These are phyloP conservation scores for Tachystola acroxantha DNA, from an alignment of 2,888 invertebrate species.

Conservation along the genomic window DNA sequence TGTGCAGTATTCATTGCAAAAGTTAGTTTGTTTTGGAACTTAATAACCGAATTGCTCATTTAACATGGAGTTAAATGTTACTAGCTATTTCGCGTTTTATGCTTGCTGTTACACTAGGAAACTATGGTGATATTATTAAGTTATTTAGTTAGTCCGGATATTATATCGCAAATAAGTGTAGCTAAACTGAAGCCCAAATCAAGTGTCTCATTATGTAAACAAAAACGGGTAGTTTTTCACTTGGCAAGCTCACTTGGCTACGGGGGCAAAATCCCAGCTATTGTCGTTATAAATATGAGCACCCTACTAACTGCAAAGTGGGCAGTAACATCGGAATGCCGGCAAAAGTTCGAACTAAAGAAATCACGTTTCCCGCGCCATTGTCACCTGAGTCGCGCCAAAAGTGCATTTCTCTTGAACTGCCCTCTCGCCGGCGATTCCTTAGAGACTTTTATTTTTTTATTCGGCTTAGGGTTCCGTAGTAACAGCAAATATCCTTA, in stretches of 20 bases:
- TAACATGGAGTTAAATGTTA: slow-evolving; percentile 13
- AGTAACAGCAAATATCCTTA: not conserved
- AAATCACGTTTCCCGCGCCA: slow-evolving; percentile 31
- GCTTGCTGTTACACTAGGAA: not conserved
- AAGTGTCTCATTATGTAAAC: no score
- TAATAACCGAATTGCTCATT: slow-evolving; percentile 31
- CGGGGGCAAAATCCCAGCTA: no score
- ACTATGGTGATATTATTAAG: no score
- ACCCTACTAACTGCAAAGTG: slow-evolving; percentile 26
- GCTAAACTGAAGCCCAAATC: no score
- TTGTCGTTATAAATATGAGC: no score
- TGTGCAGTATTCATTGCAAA: slow-evolving; percentile 38
- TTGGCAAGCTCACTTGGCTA: no score
- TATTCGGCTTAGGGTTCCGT: not conserved
- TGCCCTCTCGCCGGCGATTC: slow-evolving; percentile 18
- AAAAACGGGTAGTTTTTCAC: no score
- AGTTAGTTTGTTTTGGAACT: slow-evolving; percentile 37
- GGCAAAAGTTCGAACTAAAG: slow-evolving; percentile 30
- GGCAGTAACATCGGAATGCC: slow-evolving; percentile 16
- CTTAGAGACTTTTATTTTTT: slow-evolving; percentile 1
- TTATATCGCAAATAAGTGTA: no score
- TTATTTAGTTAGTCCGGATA: no score
- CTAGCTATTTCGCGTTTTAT: not conserved
- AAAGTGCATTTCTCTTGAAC: slow-evolving; percentile 33
- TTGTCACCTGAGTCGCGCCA: slow-evolving; percentile 44